A percentile compares a stretch with the other conserved stretches of the same genome.
phyloP scores from a whole-genome alignment of 2,113 vertebrate species.

The Phasianus colchicus region DNA sequence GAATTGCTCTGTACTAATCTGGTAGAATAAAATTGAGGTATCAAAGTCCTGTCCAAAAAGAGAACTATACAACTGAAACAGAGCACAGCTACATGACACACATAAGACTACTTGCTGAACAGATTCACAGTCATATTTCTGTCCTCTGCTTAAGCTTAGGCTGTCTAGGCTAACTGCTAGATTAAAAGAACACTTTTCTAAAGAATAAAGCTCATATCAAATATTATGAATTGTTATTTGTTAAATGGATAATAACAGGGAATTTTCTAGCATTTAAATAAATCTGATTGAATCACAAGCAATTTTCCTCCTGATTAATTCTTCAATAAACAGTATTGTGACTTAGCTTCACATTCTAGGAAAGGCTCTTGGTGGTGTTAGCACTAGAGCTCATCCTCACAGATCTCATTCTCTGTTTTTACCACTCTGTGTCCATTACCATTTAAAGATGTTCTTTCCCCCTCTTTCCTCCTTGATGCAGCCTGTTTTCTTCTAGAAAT shows the following conservation, averaged over 20 bases:
- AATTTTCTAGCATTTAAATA: background rate
- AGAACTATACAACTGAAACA: background rate
- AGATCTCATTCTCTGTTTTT: background rate
- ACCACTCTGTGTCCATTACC: background rate
- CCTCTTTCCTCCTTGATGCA: background rate
- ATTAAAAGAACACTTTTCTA: background rate
- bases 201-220: background rate
- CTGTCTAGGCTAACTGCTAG: background rate
- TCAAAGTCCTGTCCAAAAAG: background rate
- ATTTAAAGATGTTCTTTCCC: background rate
- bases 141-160: background rate
- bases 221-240: background rate
- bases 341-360: background rate
- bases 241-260: background rate
- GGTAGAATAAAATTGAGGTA: background rate
- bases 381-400: background rate
- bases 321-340: background rate
- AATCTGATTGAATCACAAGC: background rate
- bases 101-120: background rate
- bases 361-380: background rate
- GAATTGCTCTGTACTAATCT: background rate
- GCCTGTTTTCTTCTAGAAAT: background rate
- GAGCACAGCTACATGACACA: accelerated
- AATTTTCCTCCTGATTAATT: background rate
- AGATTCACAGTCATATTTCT: background rate